Base-by-base conservation (phyloP, 2,888 invertebrate genomes). In the Metopia argyrocephala region DNA sequence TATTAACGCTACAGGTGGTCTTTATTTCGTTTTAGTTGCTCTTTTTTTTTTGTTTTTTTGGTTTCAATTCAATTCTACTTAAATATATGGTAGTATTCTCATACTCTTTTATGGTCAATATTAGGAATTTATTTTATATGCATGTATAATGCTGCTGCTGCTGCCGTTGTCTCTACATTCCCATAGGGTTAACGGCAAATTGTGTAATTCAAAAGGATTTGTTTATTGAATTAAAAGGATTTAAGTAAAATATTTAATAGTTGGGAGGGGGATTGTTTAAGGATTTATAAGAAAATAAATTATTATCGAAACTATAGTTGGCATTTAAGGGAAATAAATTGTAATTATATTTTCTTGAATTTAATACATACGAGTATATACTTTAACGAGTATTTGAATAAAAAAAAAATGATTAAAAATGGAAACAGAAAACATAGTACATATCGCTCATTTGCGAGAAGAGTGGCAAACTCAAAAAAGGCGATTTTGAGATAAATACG, bases 1-100 rank as follows among this genome's bases (percentile, higher is more conserved):
- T 50, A 83, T 82, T 76, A 82, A 83, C 83, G 79, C 83, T 84
- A 80, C 83, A 83, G 84, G 84, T 84, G 84, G 84, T 84, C 84
- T 80, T 38, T 38, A 38, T 38, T 38, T 38, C 15, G 15, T 38
- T 38, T 38, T 15, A 15, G 15, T 38, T 38, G 9, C 12, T 9
- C 12, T 54, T 64, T 46, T 62, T 69, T 27, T 59, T 46, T n/a
- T 28, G 45, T 68, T 0, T 45, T 59, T 20, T 57, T 69, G 48
- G n/a, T 31, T 62, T 69, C 31, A 56, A 54, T 78, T 59, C 48
- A 52, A 59, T 71, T 65, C 52, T 45, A 7, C 50, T 48, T 54
- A 61, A 66, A 61, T 65, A 59, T 71, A 52, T 68, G 59, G 31
- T 31, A 54, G 3, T 38, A 12, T 38, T 6, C 38, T 15, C 38